phyloP scores from a whole-genome alignment of 2,113 vertebrate species.

The Madoqua kirkii region DNA sequence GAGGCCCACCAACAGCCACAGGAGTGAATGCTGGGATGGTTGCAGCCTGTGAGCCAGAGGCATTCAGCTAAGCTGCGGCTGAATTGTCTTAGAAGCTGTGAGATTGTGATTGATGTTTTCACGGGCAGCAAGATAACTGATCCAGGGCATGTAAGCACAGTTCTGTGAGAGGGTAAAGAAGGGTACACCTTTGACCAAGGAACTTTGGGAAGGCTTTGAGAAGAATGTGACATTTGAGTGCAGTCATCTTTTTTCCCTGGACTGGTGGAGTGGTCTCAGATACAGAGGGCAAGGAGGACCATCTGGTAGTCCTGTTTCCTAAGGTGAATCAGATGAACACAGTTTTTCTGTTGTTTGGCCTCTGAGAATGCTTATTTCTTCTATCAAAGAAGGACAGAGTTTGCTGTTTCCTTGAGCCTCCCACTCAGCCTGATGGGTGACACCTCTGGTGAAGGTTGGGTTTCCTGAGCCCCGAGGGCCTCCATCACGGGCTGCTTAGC shows the following conservation, averaged over 20 bases:
- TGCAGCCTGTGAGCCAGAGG: neutral
- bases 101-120: neutral
- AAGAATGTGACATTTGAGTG: neutral
- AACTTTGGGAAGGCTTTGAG: neutral
- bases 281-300: neutral
- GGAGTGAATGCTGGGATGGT: neutral
- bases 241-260: neutral
- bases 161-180: neutral
- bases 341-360: neutral
- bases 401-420: neutral
- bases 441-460: neutral
- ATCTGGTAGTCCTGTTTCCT: neutral
- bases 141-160: neutral
- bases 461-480: neutral
- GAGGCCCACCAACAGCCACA: neutral
- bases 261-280: neutral
- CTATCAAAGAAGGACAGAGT: neutral
- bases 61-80: neutral
- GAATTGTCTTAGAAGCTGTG: neutral
- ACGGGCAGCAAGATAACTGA: neutral
- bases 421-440: neutral
- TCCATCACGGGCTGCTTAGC: neutral
- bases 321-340: no score
- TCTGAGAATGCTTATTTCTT: neutral
- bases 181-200: neutral